A percentile compares a stretch with the other conserved stretches of the same genome.
Conservation (phyloP, 2,797 vertebrate species). For the Lycodopsis pacificus region DNA sequence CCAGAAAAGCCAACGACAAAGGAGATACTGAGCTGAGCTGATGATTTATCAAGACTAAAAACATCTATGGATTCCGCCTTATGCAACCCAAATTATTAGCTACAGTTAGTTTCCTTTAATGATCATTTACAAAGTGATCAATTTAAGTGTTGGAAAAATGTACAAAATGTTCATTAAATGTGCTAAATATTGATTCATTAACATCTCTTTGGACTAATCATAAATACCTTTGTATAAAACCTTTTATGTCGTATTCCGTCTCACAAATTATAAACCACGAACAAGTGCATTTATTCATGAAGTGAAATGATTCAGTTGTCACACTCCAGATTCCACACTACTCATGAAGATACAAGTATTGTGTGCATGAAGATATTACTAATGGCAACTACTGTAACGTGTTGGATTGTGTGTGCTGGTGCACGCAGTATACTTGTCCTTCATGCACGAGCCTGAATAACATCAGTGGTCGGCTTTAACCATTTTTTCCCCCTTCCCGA, state of each 20-base stretch:
- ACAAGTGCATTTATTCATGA: background rate
- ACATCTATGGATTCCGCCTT: background rate
- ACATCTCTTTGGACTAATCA: background rate
- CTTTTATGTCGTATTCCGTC: background rate
- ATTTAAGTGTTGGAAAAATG: background rate
- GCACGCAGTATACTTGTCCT: background rate
- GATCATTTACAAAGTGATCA: background rate
- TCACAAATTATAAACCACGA: background rate
- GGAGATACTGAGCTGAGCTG: background rate
- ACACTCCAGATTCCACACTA: too few relatives aligned
- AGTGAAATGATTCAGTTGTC: background rate
- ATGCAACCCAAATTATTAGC: background rate
- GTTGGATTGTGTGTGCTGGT: background rate
- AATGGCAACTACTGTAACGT: too few relatives aligned
- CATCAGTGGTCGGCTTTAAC: constrained; percentile 6
- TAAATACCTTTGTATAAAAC: background rate
- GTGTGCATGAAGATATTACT: constrained; percentile 1
- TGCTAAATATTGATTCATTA: background rate
- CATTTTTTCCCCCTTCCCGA: background rate
- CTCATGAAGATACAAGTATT: background rate
- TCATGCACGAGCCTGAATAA: background rate
- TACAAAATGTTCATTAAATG: constrained; percentile 1
- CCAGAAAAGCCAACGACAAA: background rate
- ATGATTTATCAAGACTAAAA: background rate
- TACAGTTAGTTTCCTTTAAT: background rate